Evolutionary conservation across 1,140 invertebrate species (phyloP), one percentile per base, ranked within the genome.

Genomic region (Neodiprion virginianus): DNA sequence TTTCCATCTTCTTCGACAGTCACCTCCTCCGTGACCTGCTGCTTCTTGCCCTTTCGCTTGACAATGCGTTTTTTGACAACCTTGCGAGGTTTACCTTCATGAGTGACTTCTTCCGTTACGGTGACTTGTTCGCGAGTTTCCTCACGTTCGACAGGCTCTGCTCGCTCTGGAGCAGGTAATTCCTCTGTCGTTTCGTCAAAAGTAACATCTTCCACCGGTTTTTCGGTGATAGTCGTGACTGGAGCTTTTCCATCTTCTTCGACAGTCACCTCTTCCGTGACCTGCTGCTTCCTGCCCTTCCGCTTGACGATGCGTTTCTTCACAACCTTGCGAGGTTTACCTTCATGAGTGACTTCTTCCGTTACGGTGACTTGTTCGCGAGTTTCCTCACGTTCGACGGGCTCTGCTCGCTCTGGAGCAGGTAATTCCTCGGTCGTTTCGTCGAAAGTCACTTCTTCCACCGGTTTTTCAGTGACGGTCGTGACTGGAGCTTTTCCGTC

Each of bases 1-100:
- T 87, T 83, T 40, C 85, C 83, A 8, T 88, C 84, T 76, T 90
- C 87, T 77, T 89, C 86, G 4, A 88, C 78, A 0, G 86, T 88
- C 66, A 89, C 85, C 53, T 88, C 87, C 68, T 85, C 84, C 0
- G 83, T 88, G 1, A 87, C 77, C 77, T 87, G 83, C 79, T 89
- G 77, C 14, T 83, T 84, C 1, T 83, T 81, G 7, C 85, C 87
- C n/a, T 74, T 77, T 1, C 77, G 77, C 48, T 74, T 80, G 0
- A 77, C 75, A 8, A 76, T 66, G 8, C 77, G 75, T 21, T 78
- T 79, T 1, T 81, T 85, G 0, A 81, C 81, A 14, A 83, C 84
- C 66, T 84, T 87, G 77, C 84, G 87, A 0, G 82, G 84, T 67
- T 83, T 83, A 3, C 88, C 86, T 66, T 82, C 82, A 75, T 82